These are phyloP conservation scores for Orientallactaga sibirica DNA, from an alignment of 2,797 vertebrate genomes.

Conservation along the genomic window DNA sequence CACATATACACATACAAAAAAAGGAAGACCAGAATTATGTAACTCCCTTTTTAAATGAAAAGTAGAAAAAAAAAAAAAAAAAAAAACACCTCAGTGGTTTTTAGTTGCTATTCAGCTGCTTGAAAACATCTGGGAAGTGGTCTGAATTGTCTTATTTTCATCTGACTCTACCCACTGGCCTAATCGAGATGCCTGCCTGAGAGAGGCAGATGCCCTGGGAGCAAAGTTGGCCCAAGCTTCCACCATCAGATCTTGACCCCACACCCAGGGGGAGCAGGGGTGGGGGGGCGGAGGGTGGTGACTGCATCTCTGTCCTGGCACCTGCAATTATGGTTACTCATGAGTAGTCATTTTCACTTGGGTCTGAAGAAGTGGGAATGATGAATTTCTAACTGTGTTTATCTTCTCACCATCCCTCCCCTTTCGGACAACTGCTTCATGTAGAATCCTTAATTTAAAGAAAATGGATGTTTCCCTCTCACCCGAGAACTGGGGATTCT, in stretches of 20 bases:
- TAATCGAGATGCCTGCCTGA: rapidly evolving
- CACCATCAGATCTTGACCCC: rapidly evolving
- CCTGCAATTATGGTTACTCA: slow-evolving; percentile 71
- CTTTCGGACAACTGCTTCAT: slow-evolving; percentile 54
- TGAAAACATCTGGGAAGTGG: neutral
- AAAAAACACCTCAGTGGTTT: neutral
- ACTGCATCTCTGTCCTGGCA: neutral
- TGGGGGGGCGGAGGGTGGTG: neutral
- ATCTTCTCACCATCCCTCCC: slow-evolving; percentile 75
- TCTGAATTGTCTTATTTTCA: neutral
- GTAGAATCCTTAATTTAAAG: slow-evolving; percentile 81
- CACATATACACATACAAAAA: neutral
- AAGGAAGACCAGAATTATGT: neutral
- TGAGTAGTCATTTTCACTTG: slow-evolving; percentile 82
- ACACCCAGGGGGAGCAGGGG: rapidly evolving
- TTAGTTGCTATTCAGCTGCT: neutral
- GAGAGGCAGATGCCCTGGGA: neutral
- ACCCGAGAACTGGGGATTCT: slow-evolving; percentile 81
- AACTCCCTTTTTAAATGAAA: slow-evolving; percentile 43
- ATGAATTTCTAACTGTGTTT: slow-evolving; percentile 83
- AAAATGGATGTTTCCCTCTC: slow-evolving; percentile 81
- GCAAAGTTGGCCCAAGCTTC: neutral
- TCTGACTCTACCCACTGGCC: neutral
- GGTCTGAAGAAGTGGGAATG: slow-evolving; percentile 82
- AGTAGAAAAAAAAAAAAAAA: neutral